These are phyloP conservation scores for Macrotrachela quadricornifera DNA, from an alignment of 1,140 invertebrate species.

Conservation along the genomic window DNA sequence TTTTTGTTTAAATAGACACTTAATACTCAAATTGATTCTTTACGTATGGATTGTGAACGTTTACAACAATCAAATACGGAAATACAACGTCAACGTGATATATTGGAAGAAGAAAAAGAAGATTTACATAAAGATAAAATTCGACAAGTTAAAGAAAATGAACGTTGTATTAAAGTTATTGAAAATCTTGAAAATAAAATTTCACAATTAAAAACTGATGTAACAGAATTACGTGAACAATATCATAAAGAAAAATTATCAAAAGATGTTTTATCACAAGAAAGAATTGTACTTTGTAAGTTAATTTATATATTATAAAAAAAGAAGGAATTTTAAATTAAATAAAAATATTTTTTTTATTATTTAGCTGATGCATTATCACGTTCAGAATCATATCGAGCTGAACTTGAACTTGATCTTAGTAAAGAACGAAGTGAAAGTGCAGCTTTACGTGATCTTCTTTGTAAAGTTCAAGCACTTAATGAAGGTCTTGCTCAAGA, in stretches of 20 bases:
- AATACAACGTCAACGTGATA: slow-evolving; percentile 23
- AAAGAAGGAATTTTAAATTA: background rate
- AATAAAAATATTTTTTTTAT: too few relatives aligned
- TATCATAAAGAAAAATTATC: background rate
- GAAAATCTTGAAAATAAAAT: slow-evolving; percentile 25
- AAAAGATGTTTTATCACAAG: slow-evolving; percentile 25
- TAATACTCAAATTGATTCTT: slow-evolving; percentile 21
- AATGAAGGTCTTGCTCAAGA: slow-evolving; percentile 30
- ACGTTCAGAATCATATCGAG: background rate
- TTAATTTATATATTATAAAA: background rate
- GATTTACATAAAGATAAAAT: slow-evolving; percentile 27
- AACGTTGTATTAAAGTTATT: slow-evolving; percentile 23
- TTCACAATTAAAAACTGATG: background rate
- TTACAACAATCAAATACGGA: slow-evolving; percentile 23
- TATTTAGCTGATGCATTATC: slow-evolving; percentile 16
- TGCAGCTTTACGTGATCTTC: slow-evolving; percentile 21
- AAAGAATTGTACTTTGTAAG: slow-evolving; percentile 23
- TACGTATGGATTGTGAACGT: slow-evolving; percentile 18
- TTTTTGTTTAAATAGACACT: background rate
- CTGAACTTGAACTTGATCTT: slow-evolving; percentile 21
- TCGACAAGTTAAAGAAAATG: slow-evolving; percentile 28
- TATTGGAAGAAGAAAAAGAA: slow-evolving; percentile 28
- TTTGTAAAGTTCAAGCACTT: slow-evolving; percentile 29
- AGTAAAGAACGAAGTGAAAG: slow-evolving; percentile 26
- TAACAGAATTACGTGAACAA: background rate